phyloP scores from a whole-genome alignment of 2,113 vertebrate species.

The Leptobrachium leishanense region DNA sequence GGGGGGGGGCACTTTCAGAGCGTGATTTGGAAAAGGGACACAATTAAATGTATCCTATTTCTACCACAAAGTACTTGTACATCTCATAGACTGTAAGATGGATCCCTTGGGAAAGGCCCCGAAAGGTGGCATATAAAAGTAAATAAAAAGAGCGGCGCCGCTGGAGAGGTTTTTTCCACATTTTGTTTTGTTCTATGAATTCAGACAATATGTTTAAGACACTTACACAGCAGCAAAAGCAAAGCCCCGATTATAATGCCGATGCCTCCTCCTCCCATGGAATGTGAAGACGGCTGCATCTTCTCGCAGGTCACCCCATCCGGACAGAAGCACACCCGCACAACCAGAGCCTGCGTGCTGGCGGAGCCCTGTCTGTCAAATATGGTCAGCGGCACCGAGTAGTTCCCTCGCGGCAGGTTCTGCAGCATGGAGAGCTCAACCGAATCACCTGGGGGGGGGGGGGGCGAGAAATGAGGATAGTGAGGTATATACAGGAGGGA shows the following conservation, averaged over 20 bases:
- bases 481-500: not conserved
- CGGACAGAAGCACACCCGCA: slow-evolving; percentile 69
- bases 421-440: slow-evolving; percentile 62
- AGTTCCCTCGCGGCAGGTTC: slow-evolving; percentile 64
- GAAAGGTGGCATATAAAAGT: too few relatives aligned
- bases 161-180: too few relatives aligned
- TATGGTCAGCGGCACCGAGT: slow-evolving; percentile 66
- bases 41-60: too few relatives aligned
- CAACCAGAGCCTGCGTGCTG: slow-evolving; percentile 46
- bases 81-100: too few relatives aligned
- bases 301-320: slow-evolving; percentile 48
- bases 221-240: slow-evolving; percentile 70
- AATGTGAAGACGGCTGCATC: not conserved
- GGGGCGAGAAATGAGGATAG: not conserved
- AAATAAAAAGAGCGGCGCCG: too few relatives aligned
- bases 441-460: slow-evolving; percentile 50
- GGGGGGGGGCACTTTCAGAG: too few relatives aligned
- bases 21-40: too few relatives aligned
- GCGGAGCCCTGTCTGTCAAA: slow-evolving; percentile 67
- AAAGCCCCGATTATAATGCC: slow-evolving; percentile 58
- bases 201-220: not conserved
- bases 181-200: not conserved
- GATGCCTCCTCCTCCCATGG: slow-evolving; percentile 55
- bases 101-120: too few relatives aligned
- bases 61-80: too few relatives aligned